These are phyloP conservation scores for Caenorhabditis uteleia DNA, from an alignment of 2,888 invertebrate genomes.

Conservation along the genomic window DNA sequence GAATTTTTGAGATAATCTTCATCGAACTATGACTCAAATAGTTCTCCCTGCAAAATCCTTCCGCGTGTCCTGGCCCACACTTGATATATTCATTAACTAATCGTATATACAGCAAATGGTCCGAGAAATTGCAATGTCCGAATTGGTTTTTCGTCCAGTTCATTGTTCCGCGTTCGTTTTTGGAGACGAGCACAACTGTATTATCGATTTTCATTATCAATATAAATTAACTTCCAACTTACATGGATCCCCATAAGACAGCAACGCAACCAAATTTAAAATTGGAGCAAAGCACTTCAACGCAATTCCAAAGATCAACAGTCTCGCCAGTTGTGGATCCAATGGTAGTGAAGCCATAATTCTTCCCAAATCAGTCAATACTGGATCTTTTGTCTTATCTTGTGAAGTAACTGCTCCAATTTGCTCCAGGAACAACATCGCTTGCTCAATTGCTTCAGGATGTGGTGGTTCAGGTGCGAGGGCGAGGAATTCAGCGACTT, in stretches of 20 bases:
- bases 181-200: too few relatives aligned
- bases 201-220: neutral
- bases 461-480: slow-evolving; percentile 87
- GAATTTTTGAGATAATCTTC: slow-evolving; percentile 86
- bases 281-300: slow-evolving; percentile 91
- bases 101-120: slow-evolving; percentile 85
- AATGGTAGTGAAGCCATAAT: slow-evolving; percentile 89
- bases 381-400: slow-evolving; percentile 42
- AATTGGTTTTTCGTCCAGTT: slow-evolving; percentile 78
- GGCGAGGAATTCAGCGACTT: slow-evolving; percentile 83
- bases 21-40: slow-evolving; percentile 83
- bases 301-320: slow-evolving; percentile 86
- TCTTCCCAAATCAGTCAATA: slow-evolving; percentile 69
- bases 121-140: slow-evolving; percentile 82
- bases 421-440: slow-evolving; percentile 75
- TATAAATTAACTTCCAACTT: slow-evolving; percentile 48
- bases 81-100: slow-evolving; percentile 20
- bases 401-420: slow-evolving; percentile 58
- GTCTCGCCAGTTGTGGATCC: slow-evolving; percentile 87
- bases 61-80: neutral
- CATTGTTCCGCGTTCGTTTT: slow-evolving; percentile 70
- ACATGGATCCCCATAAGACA: slow-evolving; percentile 79
- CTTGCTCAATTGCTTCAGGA: slow-evolving; percentile 79
- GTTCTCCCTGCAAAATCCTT: slow-evolving; percentile 77
- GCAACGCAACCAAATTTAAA: slow-evolving; percentile 85